These are phyloP conservation scores for Drosophila bocki DNA, from an alignment of 1,140 invertebrate species.

Conservation along the genomic window DNA sequence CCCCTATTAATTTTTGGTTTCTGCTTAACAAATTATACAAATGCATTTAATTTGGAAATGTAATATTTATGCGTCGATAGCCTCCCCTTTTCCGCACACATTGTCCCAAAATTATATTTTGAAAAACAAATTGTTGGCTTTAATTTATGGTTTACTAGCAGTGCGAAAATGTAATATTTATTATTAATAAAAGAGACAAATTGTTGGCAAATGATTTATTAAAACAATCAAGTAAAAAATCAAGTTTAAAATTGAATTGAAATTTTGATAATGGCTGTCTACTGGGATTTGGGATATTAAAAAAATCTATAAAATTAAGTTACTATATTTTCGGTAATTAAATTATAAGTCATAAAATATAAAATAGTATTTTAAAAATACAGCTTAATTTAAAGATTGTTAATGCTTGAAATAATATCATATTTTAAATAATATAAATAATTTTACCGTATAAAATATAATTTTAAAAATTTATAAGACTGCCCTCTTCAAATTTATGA, in stretches of 20 bases:
- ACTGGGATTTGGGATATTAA: neutral
- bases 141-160: conserved; percentile 2
- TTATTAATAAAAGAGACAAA: neutral
- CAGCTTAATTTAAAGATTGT: no score
- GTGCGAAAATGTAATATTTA: neutral
- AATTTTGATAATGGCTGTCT: neutral
- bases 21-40: conserved; percentile 67
- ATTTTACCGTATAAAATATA: no score
- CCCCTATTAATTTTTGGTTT: conserved; percentile 60
- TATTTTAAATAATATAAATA: no score
- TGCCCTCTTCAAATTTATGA: no score
- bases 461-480: no score
- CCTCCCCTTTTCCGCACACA: neutral
- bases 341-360: no score
- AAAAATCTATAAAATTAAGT: neutral
- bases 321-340: no score
- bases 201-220: neutral
- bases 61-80: conserved; percentile 52
- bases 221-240: conserved; percentile 6
- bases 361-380: no score
- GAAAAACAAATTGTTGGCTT: conserved; percentile 2
- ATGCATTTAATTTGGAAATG: conserved; percentile 77
- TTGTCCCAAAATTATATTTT: conserved; percentile 2
- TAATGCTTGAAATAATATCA: no score
- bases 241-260: neutral